Percentiles rank a stretch among this genome's conserved stretches.
phyloP scores from a whole-genome alignment of 2,797 vertebrate species.

The Lithobates sylvaticus region DNA sequence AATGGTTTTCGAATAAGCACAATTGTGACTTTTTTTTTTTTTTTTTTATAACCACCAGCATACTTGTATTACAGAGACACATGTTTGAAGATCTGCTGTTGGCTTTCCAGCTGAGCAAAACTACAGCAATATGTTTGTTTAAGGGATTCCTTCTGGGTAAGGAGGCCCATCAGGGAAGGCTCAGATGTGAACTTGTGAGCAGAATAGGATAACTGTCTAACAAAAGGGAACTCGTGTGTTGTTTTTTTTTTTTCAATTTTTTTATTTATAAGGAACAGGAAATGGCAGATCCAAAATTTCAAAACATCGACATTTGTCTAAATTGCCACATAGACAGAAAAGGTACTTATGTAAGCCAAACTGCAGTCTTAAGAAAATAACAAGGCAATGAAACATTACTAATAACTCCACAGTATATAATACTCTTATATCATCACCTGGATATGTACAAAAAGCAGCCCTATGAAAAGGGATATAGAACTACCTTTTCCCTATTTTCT shows the following conservation, averaged over 20 bases:
- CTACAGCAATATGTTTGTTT: conserved; percentile 44
- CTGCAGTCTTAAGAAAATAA: too few species aligned
- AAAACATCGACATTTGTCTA: too few species aligned
- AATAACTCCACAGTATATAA: too few species aligned
- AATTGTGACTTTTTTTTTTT: background rate
- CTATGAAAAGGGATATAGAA: too few species aligned
- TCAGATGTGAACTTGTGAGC: conserved; percentile 48
- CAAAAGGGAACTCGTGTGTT: conserved; percentile 36
- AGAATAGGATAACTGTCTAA: conserved; percentile 47
- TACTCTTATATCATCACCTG: too few species aligned
- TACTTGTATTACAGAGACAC: conserved; percentile 29
- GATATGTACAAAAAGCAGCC: too few species aligned
- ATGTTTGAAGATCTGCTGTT: conserved; percentile 21
- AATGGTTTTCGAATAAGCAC: too few species aligned
- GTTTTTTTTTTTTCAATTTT: background rate
- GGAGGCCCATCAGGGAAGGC: conserved; percentile 49
- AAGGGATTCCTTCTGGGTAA: conserved; percentile 57
- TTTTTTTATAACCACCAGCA: background rate
- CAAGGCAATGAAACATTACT: too few species aligned
- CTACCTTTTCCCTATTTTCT: too few species aligned
- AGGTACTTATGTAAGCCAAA: too few species aligned
- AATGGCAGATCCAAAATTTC: conserved; percentile 7
- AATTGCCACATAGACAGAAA: too few species aligned
- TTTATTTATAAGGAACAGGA: conserved; percentile 7
- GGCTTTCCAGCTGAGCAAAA: conserved; percentile 13